Conservation (phyloP, 2,113 vertebrate genomes). For the Tursiops truncatus region DNA sequence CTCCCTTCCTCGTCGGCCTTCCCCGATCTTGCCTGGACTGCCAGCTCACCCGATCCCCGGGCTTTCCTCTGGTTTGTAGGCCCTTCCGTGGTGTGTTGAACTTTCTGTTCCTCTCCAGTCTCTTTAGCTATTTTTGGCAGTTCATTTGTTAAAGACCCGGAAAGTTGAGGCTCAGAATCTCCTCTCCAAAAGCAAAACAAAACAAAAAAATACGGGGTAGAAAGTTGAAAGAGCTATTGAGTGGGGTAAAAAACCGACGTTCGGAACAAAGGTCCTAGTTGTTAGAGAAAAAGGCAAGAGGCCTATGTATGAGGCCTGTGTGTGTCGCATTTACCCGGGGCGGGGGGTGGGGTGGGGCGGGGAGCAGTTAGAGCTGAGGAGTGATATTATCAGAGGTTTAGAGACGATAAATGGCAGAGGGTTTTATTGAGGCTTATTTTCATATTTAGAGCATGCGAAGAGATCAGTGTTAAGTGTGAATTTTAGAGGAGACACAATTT, state of each 20-base stretch:
- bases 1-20: neutral
- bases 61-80: slow-evolving; percentile 58
- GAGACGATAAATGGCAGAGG: slow-evolving; percentile 47
- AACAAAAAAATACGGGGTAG: slow-evolving; percentile 33
- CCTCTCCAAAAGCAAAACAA: neutral
- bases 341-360: neutral
- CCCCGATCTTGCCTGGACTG: neutral
- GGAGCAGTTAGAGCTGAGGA: slow-evolving; percentile 66
- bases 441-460: slow-evolving; percentile 33
- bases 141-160: neutral
- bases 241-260: slow-evolving; percentile 78
- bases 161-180: slow-evolving; percentile 38
- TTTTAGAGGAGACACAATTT: slow-evolving; percentile 41
- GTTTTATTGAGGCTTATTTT: slow-evolving; percentile 68
- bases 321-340: slow-evolving; percentile 80
- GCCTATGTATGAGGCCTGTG: slow-evolving; percentile 83
- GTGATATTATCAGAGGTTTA: slow-evolving; percentile 55
- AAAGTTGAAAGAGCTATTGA: slow-evolving; percentile 76
- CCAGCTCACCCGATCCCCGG: slow-evolving; percentile 56
- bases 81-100: slow-evolving; percentile 49
- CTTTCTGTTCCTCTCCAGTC: slow-evolving; percentile 22
- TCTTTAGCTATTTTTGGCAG: slow-evolving; percentile 20
- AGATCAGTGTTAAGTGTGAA: neutral
- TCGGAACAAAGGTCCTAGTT: slow-evolving; percentile 87
- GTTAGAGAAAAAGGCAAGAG: slow-evolving; percentile 77